phyloP scores from a whole-genome alignment of 2,888 invertebrate species.

The Pheosia tremula region DNA sequence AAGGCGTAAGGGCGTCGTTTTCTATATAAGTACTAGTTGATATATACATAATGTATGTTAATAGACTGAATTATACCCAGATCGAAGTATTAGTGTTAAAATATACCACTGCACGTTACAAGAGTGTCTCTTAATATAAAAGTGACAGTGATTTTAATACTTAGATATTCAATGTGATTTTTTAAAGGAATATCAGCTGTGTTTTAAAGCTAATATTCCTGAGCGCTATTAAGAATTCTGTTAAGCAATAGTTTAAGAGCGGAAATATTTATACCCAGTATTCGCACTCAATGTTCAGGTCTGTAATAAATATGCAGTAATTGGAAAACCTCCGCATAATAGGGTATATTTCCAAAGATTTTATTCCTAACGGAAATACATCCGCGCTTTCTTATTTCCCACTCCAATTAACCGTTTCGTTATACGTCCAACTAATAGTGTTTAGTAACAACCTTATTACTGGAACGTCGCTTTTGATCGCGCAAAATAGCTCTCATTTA shows the following conservation, averaged over 20 bases:
- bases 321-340: constrained; percentile 16
- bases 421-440: constrained; percentile 36
- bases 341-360: constrained; percentile 4
- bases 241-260: constrained; percentile 1
- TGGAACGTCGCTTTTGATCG: constrained; percentile 54
- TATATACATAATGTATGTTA: too few relatives aligned
- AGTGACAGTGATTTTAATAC: background rate
- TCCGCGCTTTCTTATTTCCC: constrained; percentile 24
- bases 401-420: constrained; percentile 48
- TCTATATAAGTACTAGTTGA: too few relatives aligned
- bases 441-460: constrained; percentile 59
- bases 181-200: too few relatives aligned
- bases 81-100: too few relatives aligned
- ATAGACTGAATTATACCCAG: too few relatives aligned
- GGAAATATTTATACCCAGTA: constrained; percentile 3
- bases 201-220: background rate
- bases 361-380: constrained; percentile 9
- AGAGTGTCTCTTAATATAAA: too few relatives aligned
- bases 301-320: constrained; percentile 8
- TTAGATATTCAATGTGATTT: too few relatives aligned
- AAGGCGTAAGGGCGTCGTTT: too few relatives aligned
- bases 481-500: constrained; percentile 64
- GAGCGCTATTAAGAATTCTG: background rate
- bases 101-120: too few relatives aligned
- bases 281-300: background rate